phyloP scores from a whole-genome alignment of 1,140 invertebrate species.

The Drosophila pseudoananassae region DNA sequence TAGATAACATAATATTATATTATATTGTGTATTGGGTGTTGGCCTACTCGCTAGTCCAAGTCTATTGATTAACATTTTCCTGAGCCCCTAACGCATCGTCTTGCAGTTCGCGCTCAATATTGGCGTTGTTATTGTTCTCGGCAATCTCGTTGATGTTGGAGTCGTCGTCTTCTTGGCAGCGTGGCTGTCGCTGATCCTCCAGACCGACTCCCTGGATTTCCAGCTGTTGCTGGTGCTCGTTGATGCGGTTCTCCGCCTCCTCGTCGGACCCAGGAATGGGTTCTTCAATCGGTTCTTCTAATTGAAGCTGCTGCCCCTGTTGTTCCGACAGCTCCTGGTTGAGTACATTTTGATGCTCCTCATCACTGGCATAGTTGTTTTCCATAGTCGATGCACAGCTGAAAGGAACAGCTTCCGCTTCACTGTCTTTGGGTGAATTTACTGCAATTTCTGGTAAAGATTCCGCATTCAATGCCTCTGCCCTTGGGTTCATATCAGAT shows the following conservation, averaged over 20 bases:
- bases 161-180: slow-evolving; percentile 48
- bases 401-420: slow-evolving; percentile 43
- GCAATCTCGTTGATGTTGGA: slow-evolving; percentile 83
- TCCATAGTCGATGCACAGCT: not conserved
- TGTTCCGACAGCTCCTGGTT: slow-evolving; percentile 67
- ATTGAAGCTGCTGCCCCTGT: slow-evolving; percentile 24
- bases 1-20: not conserved
- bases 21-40: not conserved
- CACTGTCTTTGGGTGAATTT: slow-evolving; percentile 49
- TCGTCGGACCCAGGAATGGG: slow-evolving; percentile 38
- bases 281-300: not conserved
- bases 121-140: slow-evolving; percentile 82
- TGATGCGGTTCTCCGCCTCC: slow-evolving; percentile 78
- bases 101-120: slow-evolving; percentile 79
- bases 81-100: slow-evolving; percentile 67
- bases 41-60: slow-evolving; percentile 2
- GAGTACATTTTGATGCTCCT: slow-evolving; percentile 74
- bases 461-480: not conserved
- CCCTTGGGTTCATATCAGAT: not conserved
- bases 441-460: slow-evolving; percentile 26
- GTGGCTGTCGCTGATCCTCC: slow-evolving; percentile 44
- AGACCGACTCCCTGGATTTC: slow-evolving; percentile 3
- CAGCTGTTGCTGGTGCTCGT: slow-evolving; percentile 57
- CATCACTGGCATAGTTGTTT: slow-evolving; percentile 46
- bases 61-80: slow-evolving; percentile 48